Evolutionary conservation across 2,113 vertebrate species (phyloP), one percentile per base, ranked within the genome.

Genomic region (Suricata suricatta): DNA sequence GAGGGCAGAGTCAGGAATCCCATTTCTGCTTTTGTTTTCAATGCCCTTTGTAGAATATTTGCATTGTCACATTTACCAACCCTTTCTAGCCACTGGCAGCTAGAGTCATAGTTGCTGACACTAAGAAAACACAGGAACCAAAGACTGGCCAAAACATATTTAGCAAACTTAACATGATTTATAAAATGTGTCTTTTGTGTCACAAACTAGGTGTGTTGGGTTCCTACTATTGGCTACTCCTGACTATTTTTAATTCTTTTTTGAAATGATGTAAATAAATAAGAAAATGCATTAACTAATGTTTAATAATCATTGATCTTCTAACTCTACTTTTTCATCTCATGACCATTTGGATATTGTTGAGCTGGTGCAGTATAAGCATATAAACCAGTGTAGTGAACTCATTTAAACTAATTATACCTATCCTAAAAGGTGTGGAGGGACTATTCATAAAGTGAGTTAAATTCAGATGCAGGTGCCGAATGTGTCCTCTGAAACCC

Each of bases 391-490:
- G n/a, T n/a, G 57, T 19, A 57, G 66, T 50, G 79, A 93, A 72
- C 41, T 68, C 31, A 79, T 69, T 88, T 47, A 87, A 86, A 63
- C 52, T 92, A 89, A 96, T 76, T 84, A 69, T 31, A 86, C 47
- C 27, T 76, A 44, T 54, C 60, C 17, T 93, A 80, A 92, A 93
- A 60, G 44, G 38, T 57, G 27, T 23, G 95, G 41, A 88, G 74
- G 29, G 74, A 57, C n/a, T 74, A 35, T 84, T 83, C 80, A 90
- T 76, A 92, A 66, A 87, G n/a, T 54, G 54, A 82, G 33, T 76
- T 92, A 81, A 76, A 82, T 57, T 93, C 80, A 95, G 54, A 93
- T 44, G 47, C 74, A 88, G 15, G 90, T 82, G n/a, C 29, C 68
- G 52, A 23, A 68, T 5, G 19, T 19, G 3, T 72, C 68, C 74